A percentile compares a stretch with the other conserved stretches of the same genome.
These are phyloP conservation scores for Myocastor coypus DNA, from an alignment of 2,113 vertebrate genomes.

Conservation along the genomic window DNA sequence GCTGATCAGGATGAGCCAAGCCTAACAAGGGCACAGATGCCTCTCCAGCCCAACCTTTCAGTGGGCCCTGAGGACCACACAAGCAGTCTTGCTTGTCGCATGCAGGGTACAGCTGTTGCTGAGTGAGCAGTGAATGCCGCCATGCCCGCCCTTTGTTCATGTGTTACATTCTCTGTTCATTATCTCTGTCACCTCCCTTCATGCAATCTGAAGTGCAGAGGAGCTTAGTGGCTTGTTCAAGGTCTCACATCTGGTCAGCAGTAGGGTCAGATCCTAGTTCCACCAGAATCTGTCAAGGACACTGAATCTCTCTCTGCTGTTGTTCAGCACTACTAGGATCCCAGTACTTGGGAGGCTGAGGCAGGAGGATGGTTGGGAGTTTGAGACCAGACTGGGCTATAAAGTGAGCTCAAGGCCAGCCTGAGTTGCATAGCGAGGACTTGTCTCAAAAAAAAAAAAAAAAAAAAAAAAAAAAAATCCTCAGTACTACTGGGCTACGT, in stretches of 20 bases:
- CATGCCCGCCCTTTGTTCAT: neutral
- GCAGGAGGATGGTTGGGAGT: too few relatives aligned
- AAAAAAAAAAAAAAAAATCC: too few relatives aligned
- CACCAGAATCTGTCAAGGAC: neutral
- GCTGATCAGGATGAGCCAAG: neutral
- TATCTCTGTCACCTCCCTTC: neutral
- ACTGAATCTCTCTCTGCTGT: neutral
- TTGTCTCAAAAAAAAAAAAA: too few relatives aligned
- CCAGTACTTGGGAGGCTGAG: too few relatives aligned
- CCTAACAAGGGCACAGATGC: neutral
- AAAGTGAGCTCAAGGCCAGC: too few relatives aligned
- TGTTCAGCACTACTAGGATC: neutral
- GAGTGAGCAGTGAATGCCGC: neutral
- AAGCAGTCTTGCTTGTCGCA: neutral
- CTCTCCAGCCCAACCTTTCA: neutral
- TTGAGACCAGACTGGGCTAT: too few relatives aligned
- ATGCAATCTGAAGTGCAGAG: neutral
- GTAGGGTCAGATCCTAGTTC: neutral
- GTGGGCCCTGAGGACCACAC: neutral
- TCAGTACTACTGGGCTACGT: neutral
- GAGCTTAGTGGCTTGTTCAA: neutral
- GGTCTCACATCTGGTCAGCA: neutral
- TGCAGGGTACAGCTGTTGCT: neutral
- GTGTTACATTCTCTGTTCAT: neutral
- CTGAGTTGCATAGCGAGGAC: too few relatives aligned